Percentiles rank a stretch among this genome's conserved stretches.
phyloP scores from a whole-genome alignment of 2,113 vertebrate species.

The Paedocypris sp. region DNA sequence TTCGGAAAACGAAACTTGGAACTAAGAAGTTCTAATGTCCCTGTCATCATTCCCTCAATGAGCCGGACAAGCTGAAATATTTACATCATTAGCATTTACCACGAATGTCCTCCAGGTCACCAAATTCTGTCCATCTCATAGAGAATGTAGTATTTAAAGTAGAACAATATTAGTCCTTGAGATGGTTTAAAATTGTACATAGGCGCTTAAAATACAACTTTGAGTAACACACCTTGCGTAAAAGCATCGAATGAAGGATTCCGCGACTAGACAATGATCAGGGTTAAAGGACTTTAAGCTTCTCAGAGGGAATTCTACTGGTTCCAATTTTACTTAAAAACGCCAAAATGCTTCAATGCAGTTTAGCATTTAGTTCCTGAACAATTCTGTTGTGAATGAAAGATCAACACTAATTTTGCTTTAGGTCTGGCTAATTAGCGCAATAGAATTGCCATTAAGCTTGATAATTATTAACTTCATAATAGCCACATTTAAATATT shows the following conservation, averaged over 20 bases:
- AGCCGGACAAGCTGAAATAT: constrained; percentile 11
- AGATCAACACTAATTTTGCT: too few relatives aligned
- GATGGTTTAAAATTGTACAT: background rate
- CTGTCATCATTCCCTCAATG: constrained; percentile 1
- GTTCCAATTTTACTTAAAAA: too few relatives aligned
- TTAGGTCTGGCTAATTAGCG: too few relatives aligned
- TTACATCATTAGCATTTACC: constrained; percentile 21
- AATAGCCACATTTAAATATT: too few relatives aligned
- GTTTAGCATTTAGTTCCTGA: constrained; percentile 3
- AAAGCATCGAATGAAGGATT: constrained; percentile 7
- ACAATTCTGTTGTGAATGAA: too few relatives aligned
- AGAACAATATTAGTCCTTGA: background rate
- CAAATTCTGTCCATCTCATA: constrained; percentile 2
- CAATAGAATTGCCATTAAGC: too few relatives aligned
- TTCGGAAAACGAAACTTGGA: too few relatives aligned
- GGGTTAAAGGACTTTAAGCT: constrained; percentile 8
- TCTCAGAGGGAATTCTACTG: too few relatives aligned
- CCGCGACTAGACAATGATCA: constrained; percentile 2
- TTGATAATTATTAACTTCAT: too few relatives aligned
- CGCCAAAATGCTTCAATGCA: too few relatives aligned
- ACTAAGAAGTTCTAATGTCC: too few relatives aligned
- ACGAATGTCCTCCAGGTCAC: constrained; percentile 11
- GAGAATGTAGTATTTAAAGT: constrained; percentile 3
- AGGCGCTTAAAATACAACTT: background rate
- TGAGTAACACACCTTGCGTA: background rate